Base-by-base conservation (phyloP, 35 echinoderm and acorn worm genomes). In the Ptychodera flava region DNA sequence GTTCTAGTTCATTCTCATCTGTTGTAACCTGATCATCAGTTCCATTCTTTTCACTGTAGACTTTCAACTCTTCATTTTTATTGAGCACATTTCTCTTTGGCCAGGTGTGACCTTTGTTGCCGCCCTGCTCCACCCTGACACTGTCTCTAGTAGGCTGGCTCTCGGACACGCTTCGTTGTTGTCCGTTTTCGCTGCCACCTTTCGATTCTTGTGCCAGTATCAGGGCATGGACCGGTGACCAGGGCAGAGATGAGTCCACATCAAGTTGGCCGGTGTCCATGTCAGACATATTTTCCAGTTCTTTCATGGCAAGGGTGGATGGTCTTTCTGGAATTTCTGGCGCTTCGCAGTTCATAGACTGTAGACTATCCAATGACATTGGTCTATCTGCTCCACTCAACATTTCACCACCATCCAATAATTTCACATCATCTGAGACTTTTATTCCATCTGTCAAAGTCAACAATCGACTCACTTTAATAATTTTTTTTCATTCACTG, bases 401-500 rank as follows among this genome's bases (percentile, higher is more conserved):
- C 22, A 22, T 6, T 64, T 12, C 45, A 12, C 6, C 45, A 64
- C 45, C 6, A 64, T 64, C 6, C 22, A 22, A 12, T 6, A 22
- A 64, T 64, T 64, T 64, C 45, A 12, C 45, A 64, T 22, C 45
- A 64, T 64, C 45, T 64, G 22, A 64, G n/a, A 79, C 29, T 1
- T 31, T 6, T 79, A 1, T 30, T 30, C 32, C 78, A 79, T 30
- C 29, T 79, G 29, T 79, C 78, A 30, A 10, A 10, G 28, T 31
- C 1, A 79, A 28, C 32, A 30, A 79, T 79, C 29, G 78, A 79
- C 1, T 79, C 29, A 79, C 78, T 79, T 79, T 1, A 79, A 79
- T 79, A 31, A 79, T 79, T 10, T 79, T 31, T 79, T 79, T 31
- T 30, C 78, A 79, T 79, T 79, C 78, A 79, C 28, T 31, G 32